phyloP scores from a whole-genome alignment of 2,797 vertebrate species.

The Clarias platycephalus region DNA sequence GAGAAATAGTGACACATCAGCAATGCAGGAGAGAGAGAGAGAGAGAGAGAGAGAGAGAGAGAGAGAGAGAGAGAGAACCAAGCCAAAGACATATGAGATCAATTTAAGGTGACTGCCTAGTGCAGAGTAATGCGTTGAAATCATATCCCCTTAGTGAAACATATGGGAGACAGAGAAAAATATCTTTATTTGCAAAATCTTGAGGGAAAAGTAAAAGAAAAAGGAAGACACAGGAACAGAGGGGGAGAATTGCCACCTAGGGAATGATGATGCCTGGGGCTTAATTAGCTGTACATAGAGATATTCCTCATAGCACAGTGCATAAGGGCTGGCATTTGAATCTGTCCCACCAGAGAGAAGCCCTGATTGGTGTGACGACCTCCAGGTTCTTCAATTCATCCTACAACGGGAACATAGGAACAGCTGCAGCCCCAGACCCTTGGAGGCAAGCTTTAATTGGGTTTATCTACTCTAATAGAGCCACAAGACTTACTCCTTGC shows the following conservation, averaged over 20 bases:
- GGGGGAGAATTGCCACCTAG: slow-evolving; percentile 32
- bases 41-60: slow-evolving; percentile 11
- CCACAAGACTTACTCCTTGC: slow-evolving; percentile 45
- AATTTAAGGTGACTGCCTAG: slow-evolving; percentile 58
- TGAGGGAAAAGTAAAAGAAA: slow-evolving; percentile 42
- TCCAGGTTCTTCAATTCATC: slow-evolving; percentile 53
- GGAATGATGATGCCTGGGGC: slow-evolving; percentile 54
- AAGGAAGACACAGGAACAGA: slow-evolving; percentile 18
- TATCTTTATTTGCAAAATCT: slow-evolving; percentile 54
- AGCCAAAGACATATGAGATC: slow-evolving; percentile 63
- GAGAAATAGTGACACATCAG: slow-evolving; percentile 15
- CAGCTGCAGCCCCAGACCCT: slow-evolving; percentile 20
- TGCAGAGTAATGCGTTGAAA: slow-evolving; percentile 58
- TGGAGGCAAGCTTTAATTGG: slow-evolving; percentile 58
- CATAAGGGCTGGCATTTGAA: slow-evolving; percentile 64
- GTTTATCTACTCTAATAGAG: slow-evolving; percentile 44
- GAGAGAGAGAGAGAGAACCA: slow-evolving; percentile 4
- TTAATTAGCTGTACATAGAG: slow-evolving; percentile 68
- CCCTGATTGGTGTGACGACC: slow-evolving; percentile 55
- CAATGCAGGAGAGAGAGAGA: slow-evolving; percentile 15
- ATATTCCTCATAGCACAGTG: slow-evolving; percentile 37
- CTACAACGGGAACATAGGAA: slow-evolving; percentile 32
- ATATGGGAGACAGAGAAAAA: slow-evolving; percentile 57
- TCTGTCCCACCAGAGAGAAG: slow-evolving; percentile 43
- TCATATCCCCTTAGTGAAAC: slow-evolving; percentile 69